Conservation (phyloP, 1,140 invertebrate genomes). For the Propsilocerus akamusi region DNA sequence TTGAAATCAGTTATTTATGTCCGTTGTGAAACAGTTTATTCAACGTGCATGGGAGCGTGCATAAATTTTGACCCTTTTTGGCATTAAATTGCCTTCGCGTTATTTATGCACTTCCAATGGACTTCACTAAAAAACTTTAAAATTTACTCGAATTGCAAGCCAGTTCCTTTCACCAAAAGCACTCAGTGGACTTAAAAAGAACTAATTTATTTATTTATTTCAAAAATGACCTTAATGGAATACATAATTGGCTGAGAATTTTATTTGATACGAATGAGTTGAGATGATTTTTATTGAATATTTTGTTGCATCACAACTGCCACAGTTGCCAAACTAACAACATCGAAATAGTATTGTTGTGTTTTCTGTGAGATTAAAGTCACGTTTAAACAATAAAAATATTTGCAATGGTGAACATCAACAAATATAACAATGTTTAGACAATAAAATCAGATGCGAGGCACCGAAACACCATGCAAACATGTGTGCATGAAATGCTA, state of each 20-base stretch:
- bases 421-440: not conserved
- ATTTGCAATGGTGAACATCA: not conserved
- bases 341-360: too few relatives aligned
- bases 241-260: too few relatives aligned
- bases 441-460: too few relatives aligned
- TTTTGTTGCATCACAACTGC: not conserved
- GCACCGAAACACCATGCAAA: too few relatives aligned
- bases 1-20: too few relatives aligned
- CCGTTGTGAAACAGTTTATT: too few relatives aligned
- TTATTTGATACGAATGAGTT: not conserved
- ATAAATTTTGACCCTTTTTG: too few relatives aligned
- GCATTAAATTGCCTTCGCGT: too few relatives aligned
- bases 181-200: not conserved
- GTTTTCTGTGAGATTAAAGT: not conserved
- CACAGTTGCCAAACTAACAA: too few relatives aligned
- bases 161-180: not conserved
- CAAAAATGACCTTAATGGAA: not conserved
- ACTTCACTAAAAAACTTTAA: not conserved
- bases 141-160: not conserved
- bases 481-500: not conserved
- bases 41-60: too few relatives aligned
- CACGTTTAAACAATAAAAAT: not conserved
- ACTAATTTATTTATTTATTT: not conserved
- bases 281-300: not conserved
- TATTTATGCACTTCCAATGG: too few relatives aligned